Percentiles rank a stretch among this genome's conserved stretches.
phyloP scores from a whole-genome alignment of 2,113 vertebrate genomes.

The Trichechus manatus region DNA sequence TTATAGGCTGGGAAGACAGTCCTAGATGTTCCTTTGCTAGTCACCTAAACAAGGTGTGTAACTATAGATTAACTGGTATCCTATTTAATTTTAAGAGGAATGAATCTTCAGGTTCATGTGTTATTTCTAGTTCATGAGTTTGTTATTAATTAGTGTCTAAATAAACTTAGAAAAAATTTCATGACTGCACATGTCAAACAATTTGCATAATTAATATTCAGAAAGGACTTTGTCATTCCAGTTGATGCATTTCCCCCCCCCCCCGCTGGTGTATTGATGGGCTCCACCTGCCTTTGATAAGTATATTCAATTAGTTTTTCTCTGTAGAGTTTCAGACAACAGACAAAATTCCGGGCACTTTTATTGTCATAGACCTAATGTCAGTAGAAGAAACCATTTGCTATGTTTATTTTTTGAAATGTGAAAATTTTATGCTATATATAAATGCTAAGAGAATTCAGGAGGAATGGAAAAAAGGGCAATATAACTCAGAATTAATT shows the following conservation, averaged over 20 bases:
- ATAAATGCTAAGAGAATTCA: conserved; percentile 20
- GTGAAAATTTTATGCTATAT: conserved; percentile 13
- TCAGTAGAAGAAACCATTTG: conserved; percentile 49
- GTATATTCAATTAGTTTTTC: conserved; percentile 54
- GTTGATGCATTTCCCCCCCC: conserved; percentile 39
- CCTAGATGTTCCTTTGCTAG: background rate
- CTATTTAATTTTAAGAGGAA: conserved; percentile 37
- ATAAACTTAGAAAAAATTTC: conserved; percentile 63
- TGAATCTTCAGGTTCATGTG: conserved; percentile 24
- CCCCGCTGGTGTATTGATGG: background rate
- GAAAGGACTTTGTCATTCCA: conserved; percentile 67
- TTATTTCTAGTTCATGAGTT: conserved; percentile 50
- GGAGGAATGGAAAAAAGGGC: background rate
- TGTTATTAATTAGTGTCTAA: conserved; percentile 61
- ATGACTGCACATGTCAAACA: conserved; percentile 58
- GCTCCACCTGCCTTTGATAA: conserved; percentile 54
- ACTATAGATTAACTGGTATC: conserved; percentile 23
- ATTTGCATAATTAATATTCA: conserved; percentile 72
- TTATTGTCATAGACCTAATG: conserved; percentile 49
- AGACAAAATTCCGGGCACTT: conserved; percentile 67
- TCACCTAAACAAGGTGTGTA: background rate
- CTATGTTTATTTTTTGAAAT: conserved; percentile 62
- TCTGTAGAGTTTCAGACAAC: conserved; percentile 38
- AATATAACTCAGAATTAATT: conserved; percentile 38
- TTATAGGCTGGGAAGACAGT: background rate